A percentile compares a stretch with the other conserved stretches of the same genome.
Evolutionary conservation across 1,140 invertebrate genomes (phyloP).

Genomic region (Lasioglossum albipes): DNA sequence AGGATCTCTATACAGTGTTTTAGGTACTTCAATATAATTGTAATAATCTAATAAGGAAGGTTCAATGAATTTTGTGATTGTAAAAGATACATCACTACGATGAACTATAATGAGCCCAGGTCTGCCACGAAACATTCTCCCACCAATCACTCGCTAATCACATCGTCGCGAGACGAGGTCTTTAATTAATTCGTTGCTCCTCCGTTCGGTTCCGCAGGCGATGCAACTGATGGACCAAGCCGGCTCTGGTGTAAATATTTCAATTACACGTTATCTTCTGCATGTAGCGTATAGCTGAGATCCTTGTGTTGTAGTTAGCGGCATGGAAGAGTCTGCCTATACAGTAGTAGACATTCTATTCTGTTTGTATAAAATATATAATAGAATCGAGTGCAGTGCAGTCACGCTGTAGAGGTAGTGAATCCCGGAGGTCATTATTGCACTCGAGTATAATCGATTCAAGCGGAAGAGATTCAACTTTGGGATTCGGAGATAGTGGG

Average conservation of each 20-base stretch:
- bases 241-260: constrained; percentile 91
- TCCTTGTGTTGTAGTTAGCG: constrained; percentile 54
- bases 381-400: too few relatives aligned
- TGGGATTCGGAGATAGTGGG: not conserved
- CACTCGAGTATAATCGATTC: too few relatives aligned
- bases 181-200: constrained; percentile 45
- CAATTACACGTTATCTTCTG: constrained; percentile 37
- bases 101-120: not conserved
- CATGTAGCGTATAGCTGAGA: constrained; percentile 23
- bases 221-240: constrained; percentile 94
- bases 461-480: not conserved
- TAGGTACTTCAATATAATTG: too few relatives aligned
- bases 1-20: too few relatives aligned
- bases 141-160: too few relatives aligned
- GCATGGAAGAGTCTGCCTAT: constrained; percentile 36
- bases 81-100: not conserved
- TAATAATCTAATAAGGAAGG: too few relatives aligned
- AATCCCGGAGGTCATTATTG: too few relatives aligned
- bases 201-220: constrained; percentile 82
- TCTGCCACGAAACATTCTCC: not conserved
- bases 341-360: constrained; percentile 5
- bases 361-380: not conserved
- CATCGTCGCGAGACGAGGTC: not conserved
- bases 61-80: too few relatives aligned
- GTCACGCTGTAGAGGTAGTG: too few relatives aligned